phyloP scores from a whole-genome alignment of 2,797 vertebrate genomes.

The Momotus momota region DNA sequence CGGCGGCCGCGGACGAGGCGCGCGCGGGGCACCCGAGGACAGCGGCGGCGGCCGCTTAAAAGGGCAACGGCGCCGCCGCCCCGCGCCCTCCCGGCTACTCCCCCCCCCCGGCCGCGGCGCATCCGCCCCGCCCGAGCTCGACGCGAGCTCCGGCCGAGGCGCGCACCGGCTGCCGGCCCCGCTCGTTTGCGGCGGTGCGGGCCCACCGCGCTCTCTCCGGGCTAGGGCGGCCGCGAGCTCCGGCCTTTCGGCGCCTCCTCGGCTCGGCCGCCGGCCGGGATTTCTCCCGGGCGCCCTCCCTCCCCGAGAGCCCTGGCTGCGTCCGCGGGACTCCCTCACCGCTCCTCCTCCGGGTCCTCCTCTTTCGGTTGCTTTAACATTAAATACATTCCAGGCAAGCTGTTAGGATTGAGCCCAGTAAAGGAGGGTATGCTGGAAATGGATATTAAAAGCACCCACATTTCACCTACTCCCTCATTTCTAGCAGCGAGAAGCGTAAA shows the following conservation, averaged over 20 bases:
- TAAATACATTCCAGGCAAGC: neutral
- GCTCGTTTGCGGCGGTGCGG: neutral
- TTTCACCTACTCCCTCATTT: neutral
- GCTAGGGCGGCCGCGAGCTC: neutral
- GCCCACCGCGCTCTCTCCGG: neutral
- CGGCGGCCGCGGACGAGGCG: neutral
- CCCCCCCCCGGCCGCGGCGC: neutral
- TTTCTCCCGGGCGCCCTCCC: neutral
- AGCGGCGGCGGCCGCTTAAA: neutral
- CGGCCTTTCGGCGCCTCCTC: too few species aligned
- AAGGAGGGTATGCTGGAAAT: neutral
- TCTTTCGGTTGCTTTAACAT: neutral
- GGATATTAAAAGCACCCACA: neutral
- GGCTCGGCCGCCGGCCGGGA: neutral
- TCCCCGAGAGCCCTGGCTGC: neutral
- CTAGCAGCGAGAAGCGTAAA: neutral
- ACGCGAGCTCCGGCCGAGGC: neutral
- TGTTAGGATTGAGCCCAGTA: neutral
- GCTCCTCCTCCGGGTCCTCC: neutral
- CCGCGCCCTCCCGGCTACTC: neutral
- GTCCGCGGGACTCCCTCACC: neutral
- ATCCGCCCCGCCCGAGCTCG: too few species aligned
- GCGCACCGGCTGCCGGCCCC: neutral
- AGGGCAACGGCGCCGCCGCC: neutral
- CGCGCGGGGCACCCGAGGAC: constrained; percentile 17